Conservation (phyloP, 2,888 invertebrate species). For the Acronicta psi region DNA sequence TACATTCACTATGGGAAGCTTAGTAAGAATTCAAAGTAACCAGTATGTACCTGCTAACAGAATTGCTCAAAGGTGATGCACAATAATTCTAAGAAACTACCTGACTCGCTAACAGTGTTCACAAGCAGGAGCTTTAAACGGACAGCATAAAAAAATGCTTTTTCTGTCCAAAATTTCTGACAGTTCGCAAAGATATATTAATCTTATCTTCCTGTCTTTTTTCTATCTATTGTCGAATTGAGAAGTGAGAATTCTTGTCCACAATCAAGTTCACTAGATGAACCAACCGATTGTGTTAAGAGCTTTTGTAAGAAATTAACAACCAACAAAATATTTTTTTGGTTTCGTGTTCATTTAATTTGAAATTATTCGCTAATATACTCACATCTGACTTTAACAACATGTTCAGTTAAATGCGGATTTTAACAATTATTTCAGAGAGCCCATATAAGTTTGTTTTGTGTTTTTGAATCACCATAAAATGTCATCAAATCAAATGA, state of each 20-base stretch:
- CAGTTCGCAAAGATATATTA: slow-evolving; percentile 21
- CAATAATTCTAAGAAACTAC: slow-evolving; percentile 43
- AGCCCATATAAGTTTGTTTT: no score
- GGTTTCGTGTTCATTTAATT: no score
- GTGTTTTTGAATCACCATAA: no score
- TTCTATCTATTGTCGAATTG: slow-evolving; percentile 12
- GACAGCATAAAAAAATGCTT: slow-evolving; percentile 17
- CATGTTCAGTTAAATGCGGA: no score
- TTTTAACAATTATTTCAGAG: no score
- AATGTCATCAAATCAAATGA: no score
- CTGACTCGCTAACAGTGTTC: slow-evolving; percentile 35
- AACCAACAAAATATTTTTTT: not conserved
- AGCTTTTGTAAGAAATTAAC: not conserved
- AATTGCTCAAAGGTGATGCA: slow-evolving; percentile 8
- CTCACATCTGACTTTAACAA: no score
- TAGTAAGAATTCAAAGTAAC: not conserved
- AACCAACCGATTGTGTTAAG: not conserved
- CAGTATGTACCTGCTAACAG: not conserved
- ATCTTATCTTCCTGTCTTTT: slow-evolving; percentile 29
- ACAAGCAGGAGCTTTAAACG: slow-evolving; percentile 15
- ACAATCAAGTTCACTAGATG: not conserved
- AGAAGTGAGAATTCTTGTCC: slow-evolving; percentile 13
- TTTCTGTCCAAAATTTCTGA: slow-evolving; percentile 20
- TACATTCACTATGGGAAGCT: no score
- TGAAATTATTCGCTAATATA: no score